Evolutionary conservation across 1,140 invertebrate species (phyloP).

Genomic region (Triops longicaudatus): DNA sequence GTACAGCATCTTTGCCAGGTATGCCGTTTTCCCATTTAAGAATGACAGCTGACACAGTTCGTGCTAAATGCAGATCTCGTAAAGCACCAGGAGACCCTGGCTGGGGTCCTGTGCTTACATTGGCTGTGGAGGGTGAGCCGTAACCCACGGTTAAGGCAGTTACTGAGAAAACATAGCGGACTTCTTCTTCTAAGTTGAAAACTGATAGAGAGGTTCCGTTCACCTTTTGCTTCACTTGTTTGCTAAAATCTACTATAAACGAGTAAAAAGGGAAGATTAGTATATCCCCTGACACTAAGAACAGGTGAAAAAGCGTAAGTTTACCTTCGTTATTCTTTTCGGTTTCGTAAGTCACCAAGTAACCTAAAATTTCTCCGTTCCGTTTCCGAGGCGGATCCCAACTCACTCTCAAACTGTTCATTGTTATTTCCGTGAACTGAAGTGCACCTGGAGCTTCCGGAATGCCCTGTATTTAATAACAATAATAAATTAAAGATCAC

Average conservation of each 20-base stretch:
- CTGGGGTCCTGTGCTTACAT: conserved; percentile 90
- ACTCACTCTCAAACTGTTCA: conserved; percentile 81
- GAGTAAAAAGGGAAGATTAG: conserved; percentile 55
- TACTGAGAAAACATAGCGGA: conserved; percentile 83
- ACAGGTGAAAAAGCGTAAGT: conserved; percentile 36
- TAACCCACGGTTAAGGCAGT: conserved; percentile 79
- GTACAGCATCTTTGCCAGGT: conserved; percentile 71
- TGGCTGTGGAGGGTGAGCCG: conserved; percentile 56
- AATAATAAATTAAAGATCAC: neutral
- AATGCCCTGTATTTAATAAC: neutral
- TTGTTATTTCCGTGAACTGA: conserved; percentile 83
- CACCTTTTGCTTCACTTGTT: conserved; percentile 90
- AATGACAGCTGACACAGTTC: conserved; percentile 73
- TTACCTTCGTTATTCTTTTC: conserved; percentile 80
- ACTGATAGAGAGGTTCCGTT: conserved; percentile 63
- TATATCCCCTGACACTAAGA: neutral
- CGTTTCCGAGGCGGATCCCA: conserved; percentile 84
- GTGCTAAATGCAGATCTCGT: conserved; percentile 58
- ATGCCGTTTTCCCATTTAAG: conserved; percentile 80
- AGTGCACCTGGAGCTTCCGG: neutral
- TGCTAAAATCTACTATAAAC: conserved; percentile 43
- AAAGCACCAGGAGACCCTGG: conserved; percentile 73
- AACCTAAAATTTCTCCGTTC: conserved; percentile 85
- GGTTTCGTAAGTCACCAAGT: conserved; percentile 90
- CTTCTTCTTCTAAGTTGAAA: conserved; percentile 79